Percentiles rank a stretch among this genome's conserved stretches.
Conservation (phyloP, 1,140 invertebrate species). For the Musca domestica region DNA sequence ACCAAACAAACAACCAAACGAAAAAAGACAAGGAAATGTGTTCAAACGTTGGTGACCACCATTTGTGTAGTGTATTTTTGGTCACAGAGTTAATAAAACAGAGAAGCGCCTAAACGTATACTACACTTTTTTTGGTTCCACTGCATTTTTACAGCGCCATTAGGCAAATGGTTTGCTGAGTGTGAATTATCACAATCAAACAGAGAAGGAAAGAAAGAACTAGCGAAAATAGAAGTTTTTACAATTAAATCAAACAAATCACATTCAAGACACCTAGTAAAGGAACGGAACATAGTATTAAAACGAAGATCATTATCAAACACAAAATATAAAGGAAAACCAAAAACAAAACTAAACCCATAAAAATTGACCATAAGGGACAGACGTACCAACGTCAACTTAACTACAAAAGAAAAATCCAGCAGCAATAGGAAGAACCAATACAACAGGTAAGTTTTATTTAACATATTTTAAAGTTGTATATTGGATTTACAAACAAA, state of each 20-base stretch:
- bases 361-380: not conserved
- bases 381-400: not conserved
- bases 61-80: slow-evolving; percentile 9
- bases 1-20: not conserved
- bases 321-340: not conserved
- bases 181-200: not conserved
- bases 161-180: not conserved
- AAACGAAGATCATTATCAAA: not conserved
- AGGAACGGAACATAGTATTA: not conserved
- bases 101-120: slow-evolving; percentile 18
- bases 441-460: too few species aligned
- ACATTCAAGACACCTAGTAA: not conserved
- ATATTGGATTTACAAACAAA: too few species aligned
- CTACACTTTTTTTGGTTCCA: not conserved
- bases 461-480: too few species aligned
- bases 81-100: not conserved
- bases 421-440: not conserved
- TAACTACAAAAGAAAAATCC: not conserved
- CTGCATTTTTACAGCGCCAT: too few species aligned
- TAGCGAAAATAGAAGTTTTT: not conserved
- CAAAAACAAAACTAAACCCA: not conserved
- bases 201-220: not conserved
- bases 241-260: not conserved
- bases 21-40: not conserved
- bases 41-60: not conserved